Percentiles rank a stretch among this genome's conserved stretches.
phyloP scores from a whole-genome alignment of 2,113 vertebrate genomes.

The Callorhinus ursinus region DNA sequence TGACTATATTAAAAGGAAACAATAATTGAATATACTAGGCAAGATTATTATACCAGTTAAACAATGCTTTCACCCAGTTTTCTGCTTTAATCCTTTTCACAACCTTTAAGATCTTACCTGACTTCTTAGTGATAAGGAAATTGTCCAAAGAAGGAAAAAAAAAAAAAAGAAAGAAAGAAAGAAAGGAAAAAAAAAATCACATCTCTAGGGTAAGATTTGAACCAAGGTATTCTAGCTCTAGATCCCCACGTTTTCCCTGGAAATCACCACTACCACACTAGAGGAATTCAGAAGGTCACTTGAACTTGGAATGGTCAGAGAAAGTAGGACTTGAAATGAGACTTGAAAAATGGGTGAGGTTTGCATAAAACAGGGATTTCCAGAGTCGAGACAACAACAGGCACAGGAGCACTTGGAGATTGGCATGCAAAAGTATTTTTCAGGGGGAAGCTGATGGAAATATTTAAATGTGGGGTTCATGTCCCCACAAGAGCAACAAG shows the following conservation, averaged over 20 bases:
- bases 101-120: not conserved
- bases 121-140: not conserved
- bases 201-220: not conserved
- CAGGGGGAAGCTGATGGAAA: slow-evolving; percentile 26
- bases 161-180: too few relatives aligned
- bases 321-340: not conserved
- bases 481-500: not conserved
- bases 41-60: not conserved
- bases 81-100: not conserved
- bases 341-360: not conserved
- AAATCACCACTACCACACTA: not conserved
- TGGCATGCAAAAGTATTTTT: not conserved
- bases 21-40: not conserved
- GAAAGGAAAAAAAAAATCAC: not conserved
- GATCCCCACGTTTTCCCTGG: not conserved
- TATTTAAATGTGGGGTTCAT: not conserved
- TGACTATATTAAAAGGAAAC: not conserved
- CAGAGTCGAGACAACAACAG: not conserved
- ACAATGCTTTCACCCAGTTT: not conserved
- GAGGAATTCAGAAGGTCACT: not conserved
- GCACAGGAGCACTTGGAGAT: not conserved
- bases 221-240: not conserved
- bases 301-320: slow-evolving; percentile 23
- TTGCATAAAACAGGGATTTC: not conserved
- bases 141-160: not conserved